A percentile compares a stretch with the other conserved stretches of the same genome.
These are phyloP conservation scores for Pammene fasciana DNA, from an alignment of 2,888 invertebrate species.

Conservation along the genomic window DNA sequence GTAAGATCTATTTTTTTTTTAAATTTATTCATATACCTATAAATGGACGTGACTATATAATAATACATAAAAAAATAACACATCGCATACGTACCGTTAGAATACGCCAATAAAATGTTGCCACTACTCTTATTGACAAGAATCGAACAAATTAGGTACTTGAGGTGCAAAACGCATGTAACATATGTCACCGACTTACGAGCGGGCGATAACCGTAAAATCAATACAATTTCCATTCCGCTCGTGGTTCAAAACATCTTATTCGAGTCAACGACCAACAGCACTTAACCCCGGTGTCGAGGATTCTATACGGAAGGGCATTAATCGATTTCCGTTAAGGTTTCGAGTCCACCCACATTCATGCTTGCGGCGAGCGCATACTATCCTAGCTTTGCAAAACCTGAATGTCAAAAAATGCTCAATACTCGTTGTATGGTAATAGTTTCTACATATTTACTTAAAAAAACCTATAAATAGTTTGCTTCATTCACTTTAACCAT, in stretches of 20 bases:
- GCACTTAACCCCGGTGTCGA: constrained; percentile 71
- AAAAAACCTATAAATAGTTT: too few relatives aligned
- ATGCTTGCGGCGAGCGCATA: constrained; percentile 48
- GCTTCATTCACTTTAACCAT: neutral
- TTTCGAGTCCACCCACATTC: constrained; percentile 70
- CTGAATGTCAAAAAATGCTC: neutral
- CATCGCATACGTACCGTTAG: too few relatives aligned
- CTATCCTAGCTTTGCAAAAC: constrained; percentile 34
- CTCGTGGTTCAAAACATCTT: constrained; percentile 61
- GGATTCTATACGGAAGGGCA: constrained; percentile 65
- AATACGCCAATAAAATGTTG: neutral
- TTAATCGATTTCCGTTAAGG: constrained; percentile 72
- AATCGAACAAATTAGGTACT: neutral
- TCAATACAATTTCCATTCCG: constrained; percentile 44
- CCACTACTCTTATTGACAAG: neutral
- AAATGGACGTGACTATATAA: too few relatives aligned
- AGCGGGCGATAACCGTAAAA: constrained; percentile 34
- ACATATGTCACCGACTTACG: constrained; percentile 24
- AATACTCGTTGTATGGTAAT: neutral
- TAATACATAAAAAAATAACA: too few relatives aligned
- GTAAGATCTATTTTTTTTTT: neutral
- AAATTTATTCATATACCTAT: neutral
- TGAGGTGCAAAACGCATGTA: neutral
- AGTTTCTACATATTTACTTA: too few relatives aligned
- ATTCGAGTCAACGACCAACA: constrained; percentile 66